phyloP scores from a whole-genome alignment of 2,888 invertebrate species.

The Brachylomia viminalis region DNA sequence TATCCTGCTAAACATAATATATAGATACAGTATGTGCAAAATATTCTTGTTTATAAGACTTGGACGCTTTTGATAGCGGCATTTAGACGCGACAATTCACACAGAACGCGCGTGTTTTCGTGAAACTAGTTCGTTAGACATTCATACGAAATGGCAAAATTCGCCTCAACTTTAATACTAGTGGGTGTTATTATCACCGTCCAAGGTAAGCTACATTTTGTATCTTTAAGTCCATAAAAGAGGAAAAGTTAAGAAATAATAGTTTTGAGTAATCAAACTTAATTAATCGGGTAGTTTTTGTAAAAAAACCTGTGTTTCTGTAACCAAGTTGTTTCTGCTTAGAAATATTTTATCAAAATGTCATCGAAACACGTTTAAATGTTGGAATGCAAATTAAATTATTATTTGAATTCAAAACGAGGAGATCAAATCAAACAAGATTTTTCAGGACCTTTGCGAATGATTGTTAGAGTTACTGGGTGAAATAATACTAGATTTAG shows the following conservation, averaged over 20 bases:
- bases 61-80: conserved; percentile 40
- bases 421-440: background rate
- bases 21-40: conserved; percentile 32
- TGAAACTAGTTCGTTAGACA: conserved; percentile 36
- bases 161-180: conserved; percentile 63
- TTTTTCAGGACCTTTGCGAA: background rate
- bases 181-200: conserved; percentile 64
- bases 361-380: conserved; percentile 7
- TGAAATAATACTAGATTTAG: background rate
- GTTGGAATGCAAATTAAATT: background rate
- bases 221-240: conserved; percentile 20
- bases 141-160: conserved; percentile 71
- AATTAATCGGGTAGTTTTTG: conserved; percentile 24
- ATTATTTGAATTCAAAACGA: background rate
- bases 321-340: background rate
- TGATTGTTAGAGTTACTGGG: background rate
- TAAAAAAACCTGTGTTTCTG: background rate
- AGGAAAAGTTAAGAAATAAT: conserved; percentile 15
- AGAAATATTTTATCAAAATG: conserved; percentile 14
- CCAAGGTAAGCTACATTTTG: conserved; percentile 72
- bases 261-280: background rate
- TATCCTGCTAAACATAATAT: conserved; percentile 22
- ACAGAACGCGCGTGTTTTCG: conserved; percentile 52
- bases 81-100: conserved; percentile 60
- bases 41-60: conserved; percentile 61